A percentile compares a stretch with the other conserved stretches of the same genome.
These are phyloP conservation scores for Neoniphon sammara DNA, from an alignment of 2,797 vertebrate genomes.

Conservation along the genomic window DNA sequence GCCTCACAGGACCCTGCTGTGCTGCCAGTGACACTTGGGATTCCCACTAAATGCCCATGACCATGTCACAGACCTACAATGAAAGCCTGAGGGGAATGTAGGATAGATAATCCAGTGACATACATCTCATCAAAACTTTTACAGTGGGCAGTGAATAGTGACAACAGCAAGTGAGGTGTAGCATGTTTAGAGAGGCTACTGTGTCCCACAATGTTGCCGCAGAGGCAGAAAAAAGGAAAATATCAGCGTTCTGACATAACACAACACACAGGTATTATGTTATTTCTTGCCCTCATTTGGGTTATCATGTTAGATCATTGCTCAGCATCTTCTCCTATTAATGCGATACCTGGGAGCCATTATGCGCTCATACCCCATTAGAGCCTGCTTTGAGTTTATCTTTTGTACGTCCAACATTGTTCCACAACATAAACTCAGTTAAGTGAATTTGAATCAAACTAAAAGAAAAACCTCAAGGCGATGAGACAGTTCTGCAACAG, in stretches of 20 bases:
- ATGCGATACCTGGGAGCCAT: slow-evolving; percentile 17
- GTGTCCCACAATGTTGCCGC: slow-evolving; percentile 21
- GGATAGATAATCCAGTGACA: slow-evolving; percentile 76
- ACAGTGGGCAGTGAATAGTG: slow-evolving; percentile 57
- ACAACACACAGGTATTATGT: slow-evolving; percentile 6
- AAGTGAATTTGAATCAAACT: slow-evolving; percentile 26
- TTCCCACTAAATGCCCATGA: slow-evolving; percentile 75
- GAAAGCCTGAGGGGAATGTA: slow-evolving; percentile 65
- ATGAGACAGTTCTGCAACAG: neutral
- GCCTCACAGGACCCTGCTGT: slow-evolving; percentile 73
- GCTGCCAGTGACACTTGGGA: slow-evolving; percentile 78
- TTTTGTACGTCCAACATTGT: slow-evolving; percentile 15
- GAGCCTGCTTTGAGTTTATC: slow-evolving; percentile 28
- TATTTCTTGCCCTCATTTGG: slow-evolving; percentile 9
- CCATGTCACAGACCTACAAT: slow-evolving; percentile 73
- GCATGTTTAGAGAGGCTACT: slow-evolving; percentile 13
- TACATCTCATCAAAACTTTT: slow-evolving; percentile 72
- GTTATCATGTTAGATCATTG: slow-evolving; percentile 21
- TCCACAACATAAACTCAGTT: slow-evolving; percentile 10
- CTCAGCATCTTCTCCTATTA: slow-evolving; percentile 26
- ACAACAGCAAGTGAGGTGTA: slow-evolving; percentile 42
- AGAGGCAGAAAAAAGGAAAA: slow-evolving; percentile 22
- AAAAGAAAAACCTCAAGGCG: slow-evolving; percentile 21
- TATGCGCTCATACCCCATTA: slow-evolving; percentile 16
- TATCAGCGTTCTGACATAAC: slow-evolving; percentile 26